phyloP scores from a whole-genome alignment of 2,797 vertebrate genomes.

The Rhinoraja longicauda region DNA sequence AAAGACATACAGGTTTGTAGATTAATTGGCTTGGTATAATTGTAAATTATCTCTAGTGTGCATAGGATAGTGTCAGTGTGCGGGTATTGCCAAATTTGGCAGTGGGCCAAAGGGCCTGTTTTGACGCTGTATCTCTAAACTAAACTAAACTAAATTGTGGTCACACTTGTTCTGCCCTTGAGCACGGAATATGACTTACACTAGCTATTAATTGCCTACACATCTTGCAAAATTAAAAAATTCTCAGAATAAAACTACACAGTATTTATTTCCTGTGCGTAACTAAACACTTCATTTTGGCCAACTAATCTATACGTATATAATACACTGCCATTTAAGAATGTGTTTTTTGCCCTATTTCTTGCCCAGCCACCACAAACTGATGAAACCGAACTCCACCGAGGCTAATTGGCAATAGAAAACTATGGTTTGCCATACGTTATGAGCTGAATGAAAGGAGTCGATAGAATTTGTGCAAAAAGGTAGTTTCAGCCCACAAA shows the following conservation, averaged over 20 bases:
- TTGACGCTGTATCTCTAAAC: too few relatives aligned
- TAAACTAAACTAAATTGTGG: background rate
- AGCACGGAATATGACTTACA: background rate
- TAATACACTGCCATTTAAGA: background rate
- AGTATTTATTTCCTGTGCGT: background rate
- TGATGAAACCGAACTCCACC: background rate
- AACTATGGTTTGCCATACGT: background rate
- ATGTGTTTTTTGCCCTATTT: conserved; percentile 8
- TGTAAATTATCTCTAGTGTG: too few relatives aligned
- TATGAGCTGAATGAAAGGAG: background rate
- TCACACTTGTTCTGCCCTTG: background rate
- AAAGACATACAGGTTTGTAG: too few relatives aligned
- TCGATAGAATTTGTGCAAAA: background rate
- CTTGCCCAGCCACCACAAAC: background rate
- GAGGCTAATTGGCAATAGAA: background rate
- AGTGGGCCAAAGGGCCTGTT: too few relatives aligned
- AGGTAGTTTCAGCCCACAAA: background rate
- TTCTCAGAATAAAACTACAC: background rate
- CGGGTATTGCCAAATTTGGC: too few relatives aligned
- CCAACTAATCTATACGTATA: background rate
- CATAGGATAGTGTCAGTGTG: too few relatives aligned
- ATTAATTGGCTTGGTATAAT: too few relatives aligned
- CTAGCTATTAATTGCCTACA: background rate
- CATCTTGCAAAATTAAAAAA: background rate
- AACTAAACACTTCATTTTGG: background rate